These are phyloP conservation scores for Octopus sinensis DNA, from an alignment of 1,140 invertebrate species.

Conservation along the genomic window DNA sequence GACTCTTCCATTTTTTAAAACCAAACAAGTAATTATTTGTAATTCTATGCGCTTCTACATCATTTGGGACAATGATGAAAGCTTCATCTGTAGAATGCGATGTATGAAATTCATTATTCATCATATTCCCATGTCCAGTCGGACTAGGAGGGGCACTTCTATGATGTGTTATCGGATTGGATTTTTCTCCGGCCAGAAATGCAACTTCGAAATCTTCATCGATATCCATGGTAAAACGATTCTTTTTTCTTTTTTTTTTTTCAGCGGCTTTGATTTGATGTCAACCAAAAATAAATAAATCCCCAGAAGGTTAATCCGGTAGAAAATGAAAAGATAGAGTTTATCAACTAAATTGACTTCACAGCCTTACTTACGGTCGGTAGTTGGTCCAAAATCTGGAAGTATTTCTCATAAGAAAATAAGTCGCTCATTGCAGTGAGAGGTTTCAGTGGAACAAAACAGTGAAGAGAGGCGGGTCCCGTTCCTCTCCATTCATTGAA, in stretches of 20 bases:
- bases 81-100: slow-evolving; percentile 1
- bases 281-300: not conserved
- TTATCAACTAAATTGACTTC: too few relatives aligned
- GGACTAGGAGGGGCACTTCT: not conserved
- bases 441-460: too few relatives aligned
- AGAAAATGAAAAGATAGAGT: too few relatives aligned
- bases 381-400: too few relatives aligned
- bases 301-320: not conserved
- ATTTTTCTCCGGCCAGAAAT: not conserved
- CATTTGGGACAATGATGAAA: slow-evolving; percentile 17
- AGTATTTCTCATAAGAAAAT: too few relatives aligned
- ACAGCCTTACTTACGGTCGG: too few relatives aligned
- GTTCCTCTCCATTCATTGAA: too few relatives aligned
- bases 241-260: not conserved
- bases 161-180: not conserved
- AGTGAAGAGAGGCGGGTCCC: too few relatives aligned
- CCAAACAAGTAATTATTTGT: slow-evolving; percentile 45
- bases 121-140: not conserved
- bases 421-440: too few relatives aligned
- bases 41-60: slow-evolving; percentile 32
- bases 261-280: not conserved
- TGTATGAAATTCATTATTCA: not conserved
- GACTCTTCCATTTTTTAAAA: slow-evolving; percentile 54
- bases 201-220: not conserved
- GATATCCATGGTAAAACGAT: not conserved